These are phyloP conservation scores for Philypnodon macrostomus DNA, from an alignment of 2,797 vertebrate species.

Conservation along the genomic window DNA sequence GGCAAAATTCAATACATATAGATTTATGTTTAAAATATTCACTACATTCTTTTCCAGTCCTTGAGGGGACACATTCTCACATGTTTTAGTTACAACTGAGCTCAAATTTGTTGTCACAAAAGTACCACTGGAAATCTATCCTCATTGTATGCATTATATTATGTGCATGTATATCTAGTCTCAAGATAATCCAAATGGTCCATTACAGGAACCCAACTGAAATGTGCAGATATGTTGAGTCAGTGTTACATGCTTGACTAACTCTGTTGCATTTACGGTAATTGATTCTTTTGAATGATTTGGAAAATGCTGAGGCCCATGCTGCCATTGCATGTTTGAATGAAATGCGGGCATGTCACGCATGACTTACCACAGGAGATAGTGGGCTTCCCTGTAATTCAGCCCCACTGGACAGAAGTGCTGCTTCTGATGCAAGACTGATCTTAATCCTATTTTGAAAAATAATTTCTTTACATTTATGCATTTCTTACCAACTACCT, in stretches of 20 bases:
- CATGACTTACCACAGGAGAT: constrained; percentile 69
- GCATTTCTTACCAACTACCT: background rate
- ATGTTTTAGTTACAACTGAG: background rate
- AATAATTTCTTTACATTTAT: constrained; percentile 20
- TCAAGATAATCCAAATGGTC: constrained; percentile 61
- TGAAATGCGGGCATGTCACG: constrained; percentile 68
- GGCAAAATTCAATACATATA: no score
- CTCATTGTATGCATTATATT: constrained; percentile 49
- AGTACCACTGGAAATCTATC: constrained; percentile 54
- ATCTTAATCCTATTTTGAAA: constrained; percentile 34
- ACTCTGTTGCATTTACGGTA: constrained; percentile 78
- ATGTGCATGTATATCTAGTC: constrained; percentile 45
- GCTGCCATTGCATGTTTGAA: constrained; percentile 72
- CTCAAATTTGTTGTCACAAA: constrained; percentile 44
- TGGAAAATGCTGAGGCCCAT: constrained; percentile 61
- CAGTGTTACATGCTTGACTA: constrained; percentile 81
- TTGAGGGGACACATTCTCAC: no score
- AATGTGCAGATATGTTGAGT: constrained; percentile 76
- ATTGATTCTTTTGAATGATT: constrained; percentile 84
- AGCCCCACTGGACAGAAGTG: constrained; percentile 52
- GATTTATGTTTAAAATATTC: no score
- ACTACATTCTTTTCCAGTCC: no score
- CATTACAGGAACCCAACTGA: constrained; percentile 65
- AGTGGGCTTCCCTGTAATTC: constrained; percentile 66
- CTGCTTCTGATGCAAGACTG: constrained; percentile 43